Percentiles rank a stretch among this genome's conserved stretches.
phyloP scores from a whole-genome alignment of 2,888 invertebrate genomes.

The Callinectes sapidus region DNA sequence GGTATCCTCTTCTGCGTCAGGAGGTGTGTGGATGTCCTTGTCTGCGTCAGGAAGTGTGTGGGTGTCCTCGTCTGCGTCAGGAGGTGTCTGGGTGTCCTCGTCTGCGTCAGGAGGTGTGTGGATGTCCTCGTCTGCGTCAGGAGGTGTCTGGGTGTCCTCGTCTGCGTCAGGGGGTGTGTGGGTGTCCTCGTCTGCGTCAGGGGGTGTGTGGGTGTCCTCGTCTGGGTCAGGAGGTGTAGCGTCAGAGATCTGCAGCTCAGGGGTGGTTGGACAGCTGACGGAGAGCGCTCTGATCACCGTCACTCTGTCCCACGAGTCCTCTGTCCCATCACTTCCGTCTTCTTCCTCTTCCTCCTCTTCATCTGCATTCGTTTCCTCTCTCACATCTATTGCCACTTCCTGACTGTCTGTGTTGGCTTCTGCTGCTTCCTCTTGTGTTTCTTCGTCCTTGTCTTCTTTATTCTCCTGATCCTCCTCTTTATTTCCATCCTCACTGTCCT shows the following conservation, averaged over 20 bases:
- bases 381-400: neutral
- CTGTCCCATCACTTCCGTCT: slow-evolving; percentile 9
- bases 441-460: neutral
- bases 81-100: no score
- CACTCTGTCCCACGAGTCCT: slow-evolving; percentile 63
- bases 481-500: neutral
- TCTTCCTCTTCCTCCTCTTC: slow-evolving; percentile 18
- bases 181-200: neutral
- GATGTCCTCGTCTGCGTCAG: no score
- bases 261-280: slow-evolving; percentile 25
- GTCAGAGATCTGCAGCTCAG: slow-evolving; percentile 29
- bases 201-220: neutral
- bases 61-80: no score
- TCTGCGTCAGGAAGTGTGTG: neutral
- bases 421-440: neutral
- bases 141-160: no score
- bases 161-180: neutral
- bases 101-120: no score
- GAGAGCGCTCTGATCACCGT: slow-evolving; percentile 48
- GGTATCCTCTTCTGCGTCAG: neutral
- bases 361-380: neutral
- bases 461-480: neutral
- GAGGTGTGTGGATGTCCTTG: no score
- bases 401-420: neutral
- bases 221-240: neutral